phyloP scores from a whole-genome alignment of 2,113 vertebrate genomes.

The Trematomus loennbergii region DNA sequence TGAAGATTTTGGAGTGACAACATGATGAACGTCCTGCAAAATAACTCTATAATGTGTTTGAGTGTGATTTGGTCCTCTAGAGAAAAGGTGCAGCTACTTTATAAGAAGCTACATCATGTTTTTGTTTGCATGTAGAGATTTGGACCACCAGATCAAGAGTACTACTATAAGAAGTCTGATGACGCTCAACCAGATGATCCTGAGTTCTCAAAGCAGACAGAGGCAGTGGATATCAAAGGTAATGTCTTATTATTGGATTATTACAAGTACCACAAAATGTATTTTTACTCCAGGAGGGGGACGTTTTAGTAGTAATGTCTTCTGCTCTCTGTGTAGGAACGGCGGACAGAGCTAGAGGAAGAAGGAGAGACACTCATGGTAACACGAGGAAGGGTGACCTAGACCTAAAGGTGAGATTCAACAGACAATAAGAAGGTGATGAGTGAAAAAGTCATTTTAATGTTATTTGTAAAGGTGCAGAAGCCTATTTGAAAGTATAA shows the following conservation, averaged over 20 bases:
- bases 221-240: constrained; percentile 14
- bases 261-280: not conserved
- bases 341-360: constrained; percentile 10
- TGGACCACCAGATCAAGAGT: constrained; percentile 81
- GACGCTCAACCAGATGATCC: constrained; percentile 76
- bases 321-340: constrained; percentile 24
- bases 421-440: not conserved
- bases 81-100: constrained; percentile 57
- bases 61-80: not conserved
- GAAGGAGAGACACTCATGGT: constrained; percentile 50
- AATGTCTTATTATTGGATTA: not conserved
- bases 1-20: too few species aligned
- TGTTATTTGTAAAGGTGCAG: not conserved
- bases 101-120: not conserved
- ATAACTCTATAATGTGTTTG: not conserved
- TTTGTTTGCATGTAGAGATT: constrained; percentile 76
- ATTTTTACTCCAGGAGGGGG: not conserved
- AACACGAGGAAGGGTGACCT: constrained; percentile 53
- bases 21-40: too few species aligned
- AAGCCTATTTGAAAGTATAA: not conserved
- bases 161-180: constrained; percentile 86
- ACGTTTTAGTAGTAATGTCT: not conserved
- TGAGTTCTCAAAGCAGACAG: not conserved
- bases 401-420: constrained; percentile 57
- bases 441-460: not conserved